phyloP scores from a whole-genome alignment of 1,140 invertebrate species.

The Copidosoma floridanum region DNA sequence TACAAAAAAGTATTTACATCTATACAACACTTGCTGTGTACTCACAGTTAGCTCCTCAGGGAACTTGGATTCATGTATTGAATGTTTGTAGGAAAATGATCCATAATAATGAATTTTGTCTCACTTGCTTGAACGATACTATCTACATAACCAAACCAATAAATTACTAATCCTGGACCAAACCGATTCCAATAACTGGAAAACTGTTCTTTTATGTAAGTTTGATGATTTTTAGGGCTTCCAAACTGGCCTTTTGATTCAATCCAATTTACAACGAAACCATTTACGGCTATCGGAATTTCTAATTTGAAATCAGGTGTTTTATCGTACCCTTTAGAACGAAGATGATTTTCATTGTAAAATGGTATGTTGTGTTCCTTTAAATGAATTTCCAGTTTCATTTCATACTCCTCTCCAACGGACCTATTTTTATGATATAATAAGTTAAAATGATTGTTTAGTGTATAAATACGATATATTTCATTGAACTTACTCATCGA shows the following conservation, averaged over 20 bases:
- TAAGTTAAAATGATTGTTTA: neutral
- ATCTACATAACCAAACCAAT: constrained; percentile 92
- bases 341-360: constrained; percentile 77
- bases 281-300: constrained; percentile 83
- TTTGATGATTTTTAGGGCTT: constrained; percentile 75
- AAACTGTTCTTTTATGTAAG: constrained; percentile 85
- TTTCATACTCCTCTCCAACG: constrained; percentile 76
- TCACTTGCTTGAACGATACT: constrained; percentile 61
- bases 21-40: too few species aligned
- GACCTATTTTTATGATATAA: constrained; percentile 53
- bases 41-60: too few species aligned
- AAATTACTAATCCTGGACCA: constrained; percentile 91
- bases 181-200: constrained; percentile 92
- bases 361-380: constrained; percentile 65
- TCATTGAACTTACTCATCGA: constrained; percentile 63
- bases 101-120: constrained; percentile 68
- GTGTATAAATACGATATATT: neutral
- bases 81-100: constrained; percentile 62
- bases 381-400: constrained; percentile 64
- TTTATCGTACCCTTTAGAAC: constrained; percentile 86
- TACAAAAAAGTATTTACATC: too few species aligned
- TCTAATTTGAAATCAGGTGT: constrained; percentile 92
- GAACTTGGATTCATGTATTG: constrained; percentile 44
- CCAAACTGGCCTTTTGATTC: constrained; percentile 95
- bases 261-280: constrained; percentile 90